Conservation (phyloP, 2,797 vertebrate species). For the Typhlichthys subterraneus region DNA sequence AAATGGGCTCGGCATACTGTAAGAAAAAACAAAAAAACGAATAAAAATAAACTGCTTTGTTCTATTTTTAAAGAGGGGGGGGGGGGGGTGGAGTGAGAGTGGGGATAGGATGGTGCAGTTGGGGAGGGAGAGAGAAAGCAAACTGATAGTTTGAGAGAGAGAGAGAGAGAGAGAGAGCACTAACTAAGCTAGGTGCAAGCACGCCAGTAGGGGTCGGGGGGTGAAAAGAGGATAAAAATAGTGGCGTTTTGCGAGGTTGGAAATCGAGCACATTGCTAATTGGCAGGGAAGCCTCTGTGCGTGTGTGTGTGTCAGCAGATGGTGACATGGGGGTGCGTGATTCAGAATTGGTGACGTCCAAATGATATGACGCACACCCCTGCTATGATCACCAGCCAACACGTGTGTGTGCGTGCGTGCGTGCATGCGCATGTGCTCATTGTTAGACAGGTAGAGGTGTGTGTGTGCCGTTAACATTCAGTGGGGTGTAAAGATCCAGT, state of each 20-base stretch:
- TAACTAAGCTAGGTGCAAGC: background rate
- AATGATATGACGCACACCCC: conserved; percentile 51
- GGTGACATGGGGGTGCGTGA: conserved; percentile 61
- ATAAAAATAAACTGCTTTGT: background rate
- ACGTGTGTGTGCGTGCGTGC: conserved; percentile 8
- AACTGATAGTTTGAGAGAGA: background rate
- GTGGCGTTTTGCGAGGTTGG: background rate
- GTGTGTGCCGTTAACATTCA: conserved; percentile 38
- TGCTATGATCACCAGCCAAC: conserved; percentile 48
- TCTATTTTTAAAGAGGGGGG: conserved; percentile 13
- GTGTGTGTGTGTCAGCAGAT: conserved; percentile 62
- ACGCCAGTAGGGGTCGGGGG: background rate
- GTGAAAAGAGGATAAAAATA: background rate
- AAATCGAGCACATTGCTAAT: conserved; percentile 28
- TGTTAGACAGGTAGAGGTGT: conserved; percentile 23
- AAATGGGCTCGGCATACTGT: background rate
- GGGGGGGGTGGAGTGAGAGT: background rate
- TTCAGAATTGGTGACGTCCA: conserved; percentile 61
- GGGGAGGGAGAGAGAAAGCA: background rate
- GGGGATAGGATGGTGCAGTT: background rate
- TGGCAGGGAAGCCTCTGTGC: conserved; percentile 37
- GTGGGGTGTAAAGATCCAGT: conserved; percentile 55
- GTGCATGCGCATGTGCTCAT: conserved; percentile 18
- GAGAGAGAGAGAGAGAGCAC: too few species aligned
- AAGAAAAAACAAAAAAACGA: background rate